Conservation (phyloP, 2,888 invertebrate genomes). For the Dinocampus coccinellae region DNA sequence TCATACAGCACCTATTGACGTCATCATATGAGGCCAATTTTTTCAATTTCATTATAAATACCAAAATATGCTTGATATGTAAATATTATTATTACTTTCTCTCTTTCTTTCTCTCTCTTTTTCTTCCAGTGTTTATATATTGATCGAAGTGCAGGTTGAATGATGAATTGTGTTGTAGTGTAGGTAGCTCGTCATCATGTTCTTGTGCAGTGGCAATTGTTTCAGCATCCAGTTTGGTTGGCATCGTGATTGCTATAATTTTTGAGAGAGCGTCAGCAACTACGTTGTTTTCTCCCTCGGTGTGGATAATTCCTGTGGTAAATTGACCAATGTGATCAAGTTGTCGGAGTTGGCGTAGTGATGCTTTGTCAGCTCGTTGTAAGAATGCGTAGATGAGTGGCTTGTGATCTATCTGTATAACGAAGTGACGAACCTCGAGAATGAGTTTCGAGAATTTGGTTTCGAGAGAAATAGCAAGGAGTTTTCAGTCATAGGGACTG, state of each 20-base stretch:
- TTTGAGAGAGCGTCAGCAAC: conserved; percentile 28
- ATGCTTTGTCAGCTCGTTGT: conserved; percentile 28
- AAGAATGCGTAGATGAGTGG: conserved; percentile 35
- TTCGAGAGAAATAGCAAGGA: conserved; percentile 32
- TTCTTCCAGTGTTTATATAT: no score
- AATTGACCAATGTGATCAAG: conserved; percentile 37
- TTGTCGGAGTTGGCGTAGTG: conserved; percentile 32
- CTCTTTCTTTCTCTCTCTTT: no score
- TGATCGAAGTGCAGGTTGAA: no score
- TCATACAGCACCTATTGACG: no score
- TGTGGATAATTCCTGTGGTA: conserved; percentile 30
- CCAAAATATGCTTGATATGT: no score
- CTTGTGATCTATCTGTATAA: conserved; percentile 35
- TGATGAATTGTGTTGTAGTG: no score
- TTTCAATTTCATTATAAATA: no score
- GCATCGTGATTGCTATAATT: conserved; percentile 2
- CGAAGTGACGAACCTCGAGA: conserved; percentile 32
- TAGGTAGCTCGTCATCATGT: conserved; percentile 22
- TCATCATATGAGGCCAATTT: no score
- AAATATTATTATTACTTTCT: no score
- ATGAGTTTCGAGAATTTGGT: conserved; percentile 33
- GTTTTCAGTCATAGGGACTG: conserved; percentile 29
- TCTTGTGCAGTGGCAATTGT: no score
- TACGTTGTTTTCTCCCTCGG: conserved; percentile 26
- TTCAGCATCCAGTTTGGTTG: no score